Conservation (phyloP, 2,113 vertebrate species). For the Bos javanicus region DNA sequence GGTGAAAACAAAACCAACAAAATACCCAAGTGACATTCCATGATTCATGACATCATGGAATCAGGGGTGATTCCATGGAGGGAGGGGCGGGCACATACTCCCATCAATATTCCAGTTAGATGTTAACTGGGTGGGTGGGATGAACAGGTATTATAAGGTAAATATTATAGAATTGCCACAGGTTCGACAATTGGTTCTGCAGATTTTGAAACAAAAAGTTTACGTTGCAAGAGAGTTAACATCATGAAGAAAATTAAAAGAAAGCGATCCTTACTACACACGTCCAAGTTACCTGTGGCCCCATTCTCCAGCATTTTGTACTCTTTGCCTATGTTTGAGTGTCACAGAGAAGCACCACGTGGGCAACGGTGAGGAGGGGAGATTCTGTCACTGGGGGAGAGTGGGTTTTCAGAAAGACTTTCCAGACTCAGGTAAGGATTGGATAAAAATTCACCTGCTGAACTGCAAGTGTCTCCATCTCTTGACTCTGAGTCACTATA, state of each 20-base stretch:
- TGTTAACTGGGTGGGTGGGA: not conserved
- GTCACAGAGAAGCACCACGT: not conserved
- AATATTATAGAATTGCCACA: not conserved
- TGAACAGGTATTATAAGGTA: not conserved
- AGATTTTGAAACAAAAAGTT: not conserved
- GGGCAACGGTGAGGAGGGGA: not conserved
- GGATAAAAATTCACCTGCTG: slow-evolving; percentile 14
- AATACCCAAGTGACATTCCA: not conserved
- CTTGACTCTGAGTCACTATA: not conserved
- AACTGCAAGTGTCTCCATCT: slow-evolving; percentile 4
- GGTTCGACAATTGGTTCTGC: not conserved
- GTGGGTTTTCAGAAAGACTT: slow-evolving; percentile 23
- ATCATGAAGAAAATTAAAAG: not conserved
- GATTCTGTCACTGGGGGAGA: not conserved
- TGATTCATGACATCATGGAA: not conserved
- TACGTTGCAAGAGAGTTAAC: not conserved
- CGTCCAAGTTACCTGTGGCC: not conserved
- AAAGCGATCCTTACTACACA: not conserved
- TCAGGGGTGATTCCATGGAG: not conserved
- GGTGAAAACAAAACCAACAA: not conserved
- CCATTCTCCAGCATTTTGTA: not conserved
- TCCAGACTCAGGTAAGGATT: not conserved
- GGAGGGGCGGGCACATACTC: too few species aligned
- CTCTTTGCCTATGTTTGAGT: not conserved
- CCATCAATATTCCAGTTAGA: not conserved